Evolutionary conservation across 1,140 invertebrate species (phyloP), one percentile per base, ranked within the genome.

Genomic region (Pantala flavescens): DNA sequence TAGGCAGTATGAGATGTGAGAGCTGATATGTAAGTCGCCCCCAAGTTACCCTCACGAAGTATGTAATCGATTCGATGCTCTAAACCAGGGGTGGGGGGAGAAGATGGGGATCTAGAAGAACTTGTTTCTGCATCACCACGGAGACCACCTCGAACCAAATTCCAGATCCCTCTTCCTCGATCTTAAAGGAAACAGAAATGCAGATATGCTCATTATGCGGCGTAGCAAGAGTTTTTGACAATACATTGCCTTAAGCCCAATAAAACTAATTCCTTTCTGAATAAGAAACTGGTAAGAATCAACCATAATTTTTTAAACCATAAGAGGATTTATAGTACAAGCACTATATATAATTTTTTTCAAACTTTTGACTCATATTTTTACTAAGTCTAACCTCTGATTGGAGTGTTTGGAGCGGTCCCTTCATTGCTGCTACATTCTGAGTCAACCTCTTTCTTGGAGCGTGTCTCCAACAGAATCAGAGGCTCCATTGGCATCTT

Each of bases 1-100:
- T 92, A 92, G 16, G 85, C 86, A 0, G 89, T 90, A 78, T 92
- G 90, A 1, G 89, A 89, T 71, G 88, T 89, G 24, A 91, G 82
- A 16, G 88, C 87, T 36, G 88, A 86, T 19, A 90, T 82, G 80
- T 91, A 91, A 78, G 87, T 87, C 76, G 86, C 80, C 81, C 85
- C 84, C 82, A 87, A 80, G 74, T 84, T 83, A 72, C 84, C 84
- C 43, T 89, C 87, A 76, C 85, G 83, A 73, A 91, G 80, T 73
- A 89, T 87, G 79, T 88, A 91, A 81, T 91, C 90, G 75, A 90
- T 80, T 75, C 90, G 85, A 77, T 88, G 86, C 73, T 88, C 83
- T 78, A 90, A 80, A 78, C 88, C 88, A 87, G 79, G 3, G 80
- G 81, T 77, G 75, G 71, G 76, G 75, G 72, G 75, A 76, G 73